Evolutionary conservation across 2,113 vertebrate species (phyloP).

Genomic region (Ptyas mucosa): DNA sequence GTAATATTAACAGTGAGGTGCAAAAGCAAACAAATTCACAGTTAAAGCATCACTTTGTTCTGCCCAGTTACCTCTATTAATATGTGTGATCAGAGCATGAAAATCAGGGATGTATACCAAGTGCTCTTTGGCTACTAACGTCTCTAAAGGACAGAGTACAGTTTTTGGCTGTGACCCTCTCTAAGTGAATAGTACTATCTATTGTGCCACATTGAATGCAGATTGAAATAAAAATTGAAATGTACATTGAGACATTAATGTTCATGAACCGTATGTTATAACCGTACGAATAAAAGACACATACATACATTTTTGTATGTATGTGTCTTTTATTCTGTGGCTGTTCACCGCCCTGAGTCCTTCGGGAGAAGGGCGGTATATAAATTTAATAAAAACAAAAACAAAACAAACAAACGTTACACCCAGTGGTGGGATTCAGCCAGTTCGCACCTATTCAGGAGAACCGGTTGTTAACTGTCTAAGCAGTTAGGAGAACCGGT

Average conservation of each 20-base stretch:
- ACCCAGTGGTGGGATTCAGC: too few species aligned
- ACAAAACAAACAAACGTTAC: too few species aligned
- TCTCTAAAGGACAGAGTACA: conserved; percentile 26
- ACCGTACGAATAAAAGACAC: too few species aligned
- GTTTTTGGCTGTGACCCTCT: neutral
- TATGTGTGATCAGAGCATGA: conserved; percentile 19
- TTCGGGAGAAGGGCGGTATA: too few species aligned
- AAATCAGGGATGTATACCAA: conserved; percentile 16
- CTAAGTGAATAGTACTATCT: neutral
- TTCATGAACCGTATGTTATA: neutral
- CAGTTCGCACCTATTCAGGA: too few species aligned
- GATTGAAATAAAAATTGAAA: neutral
- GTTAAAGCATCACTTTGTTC: conserved; percentile 32
- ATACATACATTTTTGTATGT: too few species aligned
- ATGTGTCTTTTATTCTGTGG: too few species aligned
- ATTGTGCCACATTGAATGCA: neutral
- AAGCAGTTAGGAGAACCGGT: too few species aligned
- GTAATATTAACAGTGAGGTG: conserved; percentile 48
- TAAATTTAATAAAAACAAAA: too few species aligned
- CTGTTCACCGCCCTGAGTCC: too few species aligned
- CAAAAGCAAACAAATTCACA: conserved; percentile 41
- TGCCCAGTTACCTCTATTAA: conserved; percentile 43
- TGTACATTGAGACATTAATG: neutral
- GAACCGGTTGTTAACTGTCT: too few species aligned
- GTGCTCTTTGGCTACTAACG: conserved; percentile 6